Evolutionary conservation across 2,888 invertebrate species (phyloP).

Genomic region (Tetheella fluctuosa): DNA sequence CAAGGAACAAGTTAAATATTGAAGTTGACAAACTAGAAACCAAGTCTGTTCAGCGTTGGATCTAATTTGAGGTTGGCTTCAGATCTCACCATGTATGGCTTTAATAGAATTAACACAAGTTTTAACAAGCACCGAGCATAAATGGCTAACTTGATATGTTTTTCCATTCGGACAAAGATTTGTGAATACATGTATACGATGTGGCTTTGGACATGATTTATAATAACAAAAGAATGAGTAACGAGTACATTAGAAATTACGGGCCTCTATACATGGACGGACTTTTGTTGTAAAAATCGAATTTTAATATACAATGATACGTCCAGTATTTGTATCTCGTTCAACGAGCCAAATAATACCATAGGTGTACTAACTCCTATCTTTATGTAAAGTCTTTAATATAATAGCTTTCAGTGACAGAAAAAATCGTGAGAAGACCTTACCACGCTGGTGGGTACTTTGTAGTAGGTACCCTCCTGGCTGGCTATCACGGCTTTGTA

Average conservation of each 20-base stretch:
- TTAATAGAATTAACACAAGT: constrained; percentile 48
- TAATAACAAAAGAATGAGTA: constrained; percentile 31
- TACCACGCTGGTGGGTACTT: too few relatives aligned
- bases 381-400: too few relatives aligned
- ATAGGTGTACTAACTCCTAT: too few relatives aligned
- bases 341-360: too few relatives aligned
- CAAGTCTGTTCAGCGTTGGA: constrained; percentile 49
- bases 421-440: too few relatives aligned
- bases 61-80: constrained; percentile 53
- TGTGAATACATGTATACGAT: constrained; percentile 25
- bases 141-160: constrained; percentile 26
- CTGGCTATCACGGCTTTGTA: too few relatives aligned
- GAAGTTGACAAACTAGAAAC: constrained; percentile 68
- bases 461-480: too few relatives aligned
- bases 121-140: constrained; percentile 30
- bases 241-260: constrained; percentile 50
- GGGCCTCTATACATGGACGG: constrained; percentile 30
- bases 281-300: background rate
- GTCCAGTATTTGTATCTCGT: too few relatives aligned
- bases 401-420: too few relatives aligned
- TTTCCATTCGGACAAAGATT: constrained; percentile 23
- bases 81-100: constrained; percentile 39
- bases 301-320: too few relatives aligned
- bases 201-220: constrained; percentile 37
- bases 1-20: constrained; percentile 71